Conservation (phyloP, 1,140 invertebrate genomes). For the Drosophila parabipectinata region DNA sequence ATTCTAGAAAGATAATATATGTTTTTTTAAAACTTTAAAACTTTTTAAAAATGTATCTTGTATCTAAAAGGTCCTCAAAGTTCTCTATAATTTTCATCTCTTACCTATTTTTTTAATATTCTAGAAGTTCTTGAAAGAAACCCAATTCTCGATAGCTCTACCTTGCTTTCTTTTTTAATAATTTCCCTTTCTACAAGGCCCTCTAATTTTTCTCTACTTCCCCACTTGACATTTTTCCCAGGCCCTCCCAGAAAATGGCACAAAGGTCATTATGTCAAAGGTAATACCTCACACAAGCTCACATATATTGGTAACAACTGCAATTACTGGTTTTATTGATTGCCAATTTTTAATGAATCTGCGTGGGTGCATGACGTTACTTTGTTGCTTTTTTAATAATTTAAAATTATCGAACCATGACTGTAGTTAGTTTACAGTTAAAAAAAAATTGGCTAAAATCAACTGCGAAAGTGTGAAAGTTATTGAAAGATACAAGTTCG, state of each 20-base stretch:
- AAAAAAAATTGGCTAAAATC: neutral
- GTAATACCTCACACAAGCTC: neutral
- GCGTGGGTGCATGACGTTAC: neutral
- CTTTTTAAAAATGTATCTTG: too few species aligned
- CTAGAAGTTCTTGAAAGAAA: too few species aligned
- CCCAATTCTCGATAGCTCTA: too few species aligned
- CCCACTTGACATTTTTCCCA: slow-evolving; percentile 14
- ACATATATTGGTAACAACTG: neutral
- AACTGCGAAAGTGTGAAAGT: slow-evolving; percentile 61
- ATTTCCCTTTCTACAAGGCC: neutral
- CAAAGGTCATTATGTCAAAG: neutral
- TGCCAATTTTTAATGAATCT: neutral
- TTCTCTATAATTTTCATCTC: too few species aligned
- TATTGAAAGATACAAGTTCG: slow-evolving; percentile 20
- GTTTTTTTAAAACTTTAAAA: too few species aligned
- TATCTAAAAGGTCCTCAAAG: too few species aligned
- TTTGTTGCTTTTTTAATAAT: neutral
- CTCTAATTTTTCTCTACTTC: neutral
- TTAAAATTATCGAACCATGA: neutral
- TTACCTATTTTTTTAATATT: too few species aligned
- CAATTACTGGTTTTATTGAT: slow-evolving; percentile 7
- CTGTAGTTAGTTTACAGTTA: slow-evolving; percentile 15
- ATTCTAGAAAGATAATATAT: neutral
- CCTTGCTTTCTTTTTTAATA: neutral
- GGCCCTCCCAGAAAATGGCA: neutral